phyloP scores from a whole-genome alignment of 2,888 invertebrate species.

The Rhagonycha fulva region DNA sequence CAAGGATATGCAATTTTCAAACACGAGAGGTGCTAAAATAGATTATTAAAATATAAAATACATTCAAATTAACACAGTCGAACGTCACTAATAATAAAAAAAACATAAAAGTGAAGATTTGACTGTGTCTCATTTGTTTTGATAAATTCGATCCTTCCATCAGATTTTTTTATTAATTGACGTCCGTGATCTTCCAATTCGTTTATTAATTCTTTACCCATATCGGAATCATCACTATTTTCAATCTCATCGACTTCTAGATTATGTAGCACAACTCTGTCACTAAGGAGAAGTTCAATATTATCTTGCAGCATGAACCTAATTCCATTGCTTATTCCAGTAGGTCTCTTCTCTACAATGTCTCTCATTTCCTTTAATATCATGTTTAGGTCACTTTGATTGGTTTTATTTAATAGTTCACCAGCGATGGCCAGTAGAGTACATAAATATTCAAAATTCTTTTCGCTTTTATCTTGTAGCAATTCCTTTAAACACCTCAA shows the following conservation, averaged over 20 bases:
- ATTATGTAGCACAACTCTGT: slow-evolving; percentile 71
- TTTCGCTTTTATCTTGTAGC: slow-evolving; percentile 79
- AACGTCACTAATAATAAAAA: too few relatives aligned
- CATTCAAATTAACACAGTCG: too few relatives aligned
- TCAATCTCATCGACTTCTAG: slow-evolving; percentile 90
- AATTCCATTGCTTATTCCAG: slow-evolving; percentile 67
- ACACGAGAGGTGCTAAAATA: slow-evolving; percentile 58
- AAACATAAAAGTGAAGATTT: too few relatives aligned
- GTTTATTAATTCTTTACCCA: slow-evolving; percentile 79
- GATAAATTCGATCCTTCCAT: too few relatives aligned
- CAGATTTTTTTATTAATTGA: too few relatives aligned
- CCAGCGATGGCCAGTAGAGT: slow-evolving; percentile 91
- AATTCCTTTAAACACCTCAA: slow-evolving; percentile 79
- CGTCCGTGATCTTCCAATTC: too few relatives aligned
- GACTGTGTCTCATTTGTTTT: too few relatives aligned
- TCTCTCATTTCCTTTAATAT: slow-evolving; percentile 72
- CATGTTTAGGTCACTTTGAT: slow-evolving; percentile 58
- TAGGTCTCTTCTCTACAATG: slow-evolving; percentile 68
- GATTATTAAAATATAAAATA: too few relatives aligned
- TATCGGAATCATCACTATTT: slow-evolving; percentile 63
- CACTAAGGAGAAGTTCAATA: slow-evolving; percentile 79
- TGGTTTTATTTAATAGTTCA: slow-evolving; percentile 75
- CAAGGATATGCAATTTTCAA: slow-evolving; percentile 56
- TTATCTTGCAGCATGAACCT: slow-evolving; percentile 70
- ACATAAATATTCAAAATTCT: slow-evolving; percentile 91